A percentile compares a stretch with the other conserved stretches of the same genome.
Evolutionary conservation across 1,140 invertebrate genomes (phyloP).

Genomic region (Euura saliciscinereae): DNA sequence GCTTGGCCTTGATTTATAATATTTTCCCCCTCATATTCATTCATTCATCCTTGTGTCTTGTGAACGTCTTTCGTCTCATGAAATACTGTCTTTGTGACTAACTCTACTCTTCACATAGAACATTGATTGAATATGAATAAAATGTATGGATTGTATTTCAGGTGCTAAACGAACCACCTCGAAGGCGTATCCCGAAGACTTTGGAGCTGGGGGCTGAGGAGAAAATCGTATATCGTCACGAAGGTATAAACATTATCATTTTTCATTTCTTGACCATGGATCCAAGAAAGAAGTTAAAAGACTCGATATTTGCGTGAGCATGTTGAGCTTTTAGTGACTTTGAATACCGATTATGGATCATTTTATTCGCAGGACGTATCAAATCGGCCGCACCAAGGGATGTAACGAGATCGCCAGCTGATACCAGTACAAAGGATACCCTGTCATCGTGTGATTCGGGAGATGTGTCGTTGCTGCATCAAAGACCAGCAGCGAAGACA

Average conservation of each 20-base stretch:
- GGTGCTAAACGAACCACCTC: not conserved
- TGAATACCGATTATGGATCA: not conserved
- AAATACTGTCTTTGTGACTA: no score
- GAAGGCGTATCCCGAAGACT: not conserved
- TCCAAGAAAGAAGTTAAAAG: no score
- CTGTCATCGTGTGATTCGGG: not conserved
- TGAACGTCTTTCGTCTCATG: no score
- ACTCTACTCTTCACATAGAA: no score
- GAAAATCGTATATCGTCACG: not conserved
- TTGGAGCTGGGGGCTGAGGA: not conserved
- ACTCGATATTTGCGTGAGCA: no score
- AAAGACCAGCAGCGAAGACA: not conserved
- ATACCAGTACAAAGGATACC: not conserved
- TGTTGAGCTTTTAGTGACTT: not conserved
- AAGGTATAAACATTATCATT: not conserved
- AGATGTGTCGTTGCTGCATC: not conserved
- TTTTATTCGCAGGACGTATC: not conserved
- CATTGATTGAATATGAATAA: not conserved
- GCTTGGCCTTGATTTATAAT: no score
- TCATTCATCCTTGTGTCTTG: no score
- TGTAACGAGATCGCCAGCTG: not conserved
- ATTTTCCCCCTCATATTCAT: no score
- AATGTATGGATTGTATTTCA: not conserved
- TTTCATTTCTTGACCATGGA: no score
- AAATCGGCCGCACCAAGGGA: not conserved